Conservation (phyloP, 2,113 vertebrate species). For the Xyliphius kryptos region DNA sequence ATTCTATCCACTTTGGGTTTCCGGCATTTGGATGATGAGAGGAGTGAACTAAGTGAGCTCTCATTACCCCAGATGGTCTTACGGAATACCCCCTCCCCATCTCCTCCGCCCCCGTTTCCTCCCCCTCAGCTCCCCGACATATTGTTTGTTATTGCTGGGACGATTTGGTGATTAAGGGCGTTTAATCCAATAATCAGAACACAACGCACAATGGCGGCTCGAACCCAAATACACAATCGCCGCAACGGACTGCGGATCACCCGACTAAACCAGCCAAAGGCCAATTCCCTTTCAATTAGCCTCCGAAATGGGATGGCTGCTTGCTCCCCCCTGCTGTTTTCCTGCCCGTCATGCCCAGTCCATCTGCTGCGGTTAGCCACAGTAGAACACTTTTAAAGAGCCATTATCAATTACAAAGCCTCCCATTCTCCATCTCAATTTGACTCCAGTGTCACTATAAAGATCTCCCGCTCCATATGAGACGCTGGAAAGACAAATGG, state of each 20-base stretch:
- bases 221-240: conserved; percentile 5
- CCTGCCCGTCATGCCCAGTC: conserved; percentile 35
- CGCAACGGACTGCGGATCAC: conserved; percentile 54
- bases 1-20: conserved; percentile 6
- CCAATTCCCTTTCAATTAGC: conserved; percentile 63
- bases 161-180: conserved; percentile 48
- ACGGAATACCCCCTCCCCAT: not conserved
- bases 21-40: not conserved
- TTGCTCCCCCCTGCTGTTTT: conserved; percentile 47
- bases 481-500: not conserved
- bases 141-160: conserved; percentile 47
- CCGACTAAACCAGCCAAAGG: conserved; percentile 56
- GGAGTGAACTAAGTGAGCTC: conserved; percentile 9
- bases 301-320: conserved; percentile 57
- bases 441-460: not conserved
- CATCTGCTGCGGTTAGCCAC: conserved; percentile 50
- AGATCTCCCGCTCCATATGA: no score
- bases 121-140: conserved; percentile 43
- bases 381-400: conserved; percentile 12
- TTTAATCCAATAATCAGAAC: conserved; percentile 53
- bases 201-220: conserved; percentile 31
- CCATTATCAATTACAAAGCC: conserved; percentile 6
- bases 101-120: not conserved
- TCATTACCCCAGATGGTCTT: conserved; percentile 36
- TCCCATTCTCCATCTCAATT: not conserved